Conservation (phyloP, 1,140 invertebrate genomes). For the Drosophila sturtevanti region DNA sequence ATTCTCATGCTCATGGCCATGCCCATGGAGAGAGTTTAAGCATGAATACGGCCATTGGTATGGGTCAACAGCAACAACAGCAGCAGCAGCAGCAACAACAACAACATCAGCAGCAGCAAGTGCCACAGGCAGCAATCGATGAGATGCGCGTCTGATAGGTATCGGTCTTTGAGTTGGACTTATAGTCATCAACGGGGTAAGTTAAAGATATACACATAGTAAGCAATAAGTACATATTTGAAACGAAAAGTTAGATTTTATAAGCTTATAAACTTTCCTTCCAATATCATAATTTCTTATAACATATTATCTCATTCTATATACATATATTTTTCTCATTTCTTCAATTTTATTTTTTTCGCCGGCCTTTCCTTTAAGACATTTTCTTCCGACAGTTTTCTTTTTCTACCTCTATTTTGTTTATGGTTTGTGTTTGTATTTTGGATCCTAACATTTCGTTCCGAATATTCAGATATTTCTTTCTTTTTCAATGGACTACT, state of each 20-base stretch:
- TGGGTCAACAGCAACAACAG: conserved; percentile 32
- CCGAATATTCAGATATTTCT: not conserved
- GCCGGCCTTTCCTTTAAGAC: not conserved
- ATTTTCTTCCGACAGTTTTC: not conserved
- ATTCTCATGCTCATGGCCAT: conserved; percentile 64
- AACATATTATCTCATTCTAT: too few relatives aligned
- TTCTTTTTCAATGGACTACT: not conserved
- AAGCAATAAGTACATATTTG: too few relatives aligned
- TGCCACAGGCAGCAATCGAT: conserved; percentile 90
- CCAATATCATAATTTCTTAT: too few relatives aligned
- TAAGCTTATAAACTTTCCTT: too few relatives aligned
- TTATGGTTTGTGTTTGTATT: not conserved
- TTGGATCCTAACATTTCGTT: too few relatives aligned
- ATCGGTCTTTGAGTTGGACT: conserved; percentile 83
- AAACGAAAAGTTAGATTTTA: too few relatives aligned
- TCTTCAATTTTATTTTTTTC: not conserved
- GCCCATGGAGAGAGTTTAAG: conserved; percentile 82
- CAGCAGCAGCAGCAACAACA: conserved; percentile 58
- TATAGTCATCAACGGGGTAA: conserved; percentile 81
- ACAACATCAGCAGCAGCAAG: conserved; percentile 84
- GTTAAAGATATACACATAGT: conserved; percentile 11
- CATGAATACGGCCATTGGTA: conserved; percentile 62
- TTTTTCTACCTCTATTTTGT: not conserved
- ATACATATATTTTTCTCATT: not conserved
- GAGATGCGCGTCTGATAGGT: conserved; percentile 93